Percentiles rank a stretch among this genome's conserved stretches.
phyloP scores from a whole-genome alignment of 2,797 vertebrate species.

The Pelodytes ibericus region DNA sequence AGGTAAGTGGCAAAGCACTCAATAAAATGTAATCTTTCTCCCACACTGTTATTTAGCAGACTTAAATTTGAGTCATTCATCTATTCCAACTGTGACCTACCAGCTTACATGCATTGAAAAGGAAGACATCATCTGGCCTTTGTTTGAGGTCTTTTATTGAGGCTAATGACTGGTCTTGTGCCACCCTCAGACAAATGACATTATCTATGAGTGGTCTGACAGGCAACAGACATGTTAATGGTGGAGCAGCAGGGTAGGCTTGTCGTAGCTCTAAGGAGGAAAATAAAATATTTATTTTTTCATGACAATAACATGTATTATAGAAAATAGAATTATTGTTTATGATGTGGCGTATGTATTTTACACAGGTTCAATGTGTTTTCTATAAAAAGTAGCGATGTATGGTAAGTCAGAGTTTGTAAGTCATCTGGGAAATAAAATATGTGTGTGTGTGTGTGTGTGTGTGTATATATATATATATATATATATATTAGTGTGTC shows the following conservation, averaged over 20 bases:
- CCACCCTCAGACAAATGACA: constrained; percentile 80
- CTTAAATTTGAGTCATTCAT: constrained; percentile 47
- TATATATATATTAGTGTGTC: background rate
- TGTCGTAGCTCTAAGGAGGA: constrained; percentile 72
- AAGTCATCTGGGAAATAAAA: too few relatives aligned
- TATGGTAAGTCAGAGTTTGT: too few relatives aligned
- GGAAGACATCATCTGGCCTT: constrained; percentile 73
- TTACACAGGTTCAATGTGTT: too few relatives aligned
- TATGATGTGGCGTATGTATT: too few relatives aligned
- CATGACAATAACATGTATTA: too few relatives aligned
- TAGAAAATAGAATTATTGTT: too few relatives aligned
- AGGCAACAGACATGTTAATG: constrained; percentile 85
- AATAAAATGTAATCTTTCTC: constrained; percentile 43
- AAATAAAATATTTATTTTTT: constrained; percentile 61
- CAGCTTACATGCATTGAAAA: constrained; percentile 48
- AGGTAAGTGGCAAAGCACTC: constrained; percentile 39
- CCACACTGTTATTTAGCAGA: constrained; percentile 30
- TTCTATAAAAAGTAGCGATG: too few relatives aligned
- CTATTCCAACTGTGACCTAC: constrained; percentile 53
- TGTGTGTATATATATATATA: background rate
- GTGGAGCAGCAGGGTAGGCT: constrained; percentile 78
- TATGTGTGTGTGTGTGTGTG: too few relatives aligned
- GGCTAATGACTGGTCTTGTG: constrained; percentile 83
- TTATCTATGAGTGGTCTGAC: constrained; percentile 84
- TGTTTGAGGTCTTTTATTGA: constrained; percentile 80